Conservation (phyloP, 2,113 vertebrate species). For the Eubucco bourcierii region DNA sequence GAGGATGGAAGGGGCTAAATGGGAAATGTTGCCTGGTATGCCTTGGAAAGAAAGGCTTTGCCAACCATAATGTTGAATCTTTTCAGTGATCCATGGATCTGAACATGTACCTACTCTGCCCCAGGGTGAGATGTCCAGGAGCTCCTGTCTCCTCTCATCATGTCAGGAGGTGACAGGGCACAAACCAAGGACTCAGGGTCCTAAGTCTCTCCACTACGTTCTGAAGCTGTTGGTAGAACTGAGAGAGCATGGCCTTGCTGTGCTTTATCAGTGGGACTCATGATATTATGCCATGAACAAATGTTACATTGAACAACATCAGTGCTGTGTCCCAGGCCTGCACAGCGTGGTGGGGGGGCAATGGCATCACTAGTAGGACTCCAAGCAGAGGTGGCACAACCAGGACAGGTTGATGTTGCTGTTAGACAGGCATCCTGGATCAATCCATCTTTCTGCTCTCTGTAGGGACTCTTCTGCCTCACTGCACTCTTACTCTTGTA, state of each 20-base stretch:
- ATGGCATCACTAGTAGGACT: neutral
- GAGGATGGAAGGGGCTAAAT: neutral
- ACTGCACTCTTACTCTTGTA: neutral
- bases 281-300: neutral
- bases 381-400: neutral
- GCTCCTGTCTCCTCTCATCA: neutral
- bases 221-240: neutral
- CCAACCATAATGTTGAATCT: neutral
- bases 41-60: neutral
- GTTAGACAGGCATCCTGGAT: neutral
- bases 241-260: neutral
- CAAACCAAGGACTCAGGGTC: accelerated
- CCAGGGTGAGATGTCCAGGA: neutral
- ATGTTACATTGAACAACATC: neutral
- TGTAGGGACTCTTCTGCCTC: neutral
- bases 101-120: neutral
- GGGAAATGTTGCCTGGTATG: neutral
- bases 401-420: neutral
- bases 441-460: neutral
- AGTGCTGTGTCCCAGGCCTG: neutral
- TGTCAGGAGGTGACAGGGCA: neutral
- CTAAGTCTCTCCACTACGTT: neutral
- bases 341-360: accelerated
- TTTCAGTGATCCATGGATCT: neutral
- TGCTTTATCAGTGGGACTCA: neutral